Evolutionary conservation across 2,113 vertebrate genomes (phyloP), one percentile per base, ranked within the genome.

Genomic region (Nibea coibor): DNA sequence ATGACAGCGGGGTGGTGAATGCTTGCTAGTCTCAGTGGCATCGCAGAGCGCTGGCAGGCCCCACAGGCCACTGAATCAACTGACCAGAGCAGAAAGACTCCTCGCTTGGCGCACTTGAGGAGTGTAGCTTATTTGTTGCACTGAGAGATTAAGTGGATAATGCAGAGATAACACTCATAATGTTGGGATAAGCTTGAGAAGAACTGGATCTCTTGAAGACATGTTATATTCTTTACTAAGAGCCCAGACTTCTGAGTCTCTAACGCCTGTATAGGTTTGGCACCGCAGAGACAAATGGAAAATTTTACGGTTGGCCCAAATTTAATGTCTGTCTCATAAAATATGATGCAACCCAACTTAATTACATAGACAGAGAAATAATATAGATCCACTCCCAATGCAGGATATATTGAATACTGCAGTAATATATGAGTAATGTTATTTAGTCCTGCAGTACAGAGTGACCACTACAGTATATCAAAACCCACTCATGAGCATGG

Each of bases 181-280:
- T 62, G 57, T 69, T 80, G 58, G 47, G 39, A 79, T 69, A 72
- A 56, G 48, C 56, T 75, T 68, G 61, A 43, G 31, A 66, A 62
- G 5, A 88, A 82, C 81, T 79, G 59, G 56, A 66, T 57, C 78
- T 74, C 57, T 3, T 47, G 26, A 58, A 63, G 75, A 67, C 68
- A 86, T 65, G 22, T 79, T 81, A 31, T 19, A 53, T 80, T 31
- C 24, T 42, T 70, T 35, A 17, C 57, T 43, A 59, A 2, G 1
- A 14, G 54, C 4, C 35, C 43, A 24, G 53, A 67, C 58, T 63
- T 71, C 10, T 48, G 35, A 61, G 20, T 42, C 31, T 56, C n/a
- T 14, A 56, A 22, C 39, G 3, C 35, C 5, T 24, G 9, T 9
- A 35, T 15, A 10, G 20, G 22, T 65, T 42, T 66, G 28, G 54